Evolutionary conservation across 1,140 invertebrate species (phyloP).

Genomic region (Drosophila pallidifrons): DNA sequence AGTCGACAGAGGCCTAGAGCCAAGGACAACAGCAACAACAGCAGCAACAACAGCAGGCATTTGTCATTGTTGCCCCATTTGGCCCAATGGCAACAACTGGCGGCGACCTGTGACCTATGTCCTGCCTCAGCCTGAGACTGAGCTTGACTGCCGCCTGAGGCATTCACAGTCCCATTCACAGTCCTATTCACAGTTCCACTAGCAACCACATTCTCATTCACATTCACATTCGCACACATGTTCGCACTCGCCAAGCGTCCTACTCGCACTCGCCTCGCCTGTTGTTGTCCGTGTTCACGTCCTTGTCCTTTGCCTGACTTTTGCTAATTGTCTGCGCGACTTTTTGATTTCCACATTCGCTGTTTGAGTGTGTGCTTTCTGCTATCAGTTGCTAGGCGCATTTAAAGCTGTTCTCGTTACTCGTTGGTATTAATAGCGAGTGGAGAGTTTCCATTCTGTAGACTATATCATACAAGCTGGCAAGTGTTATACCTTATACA

Average conservation of each 20-base stretch:
- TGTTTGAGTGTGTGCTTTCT: not conserved
- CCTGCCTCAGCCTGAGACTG: not conserved
- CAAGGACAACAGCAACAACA: constrained; percentile 37
- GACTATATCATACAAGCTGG: too few relatives aligned
- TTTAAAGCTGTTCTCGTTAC: not conserved
- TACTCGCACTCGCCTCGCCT: too few relatives aligned
- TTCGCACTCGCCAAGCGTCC: too few relatives aligned
- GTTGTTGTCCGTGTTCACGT: constrained; percentile 9
- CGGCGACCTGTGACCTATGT: constrained; percentile 18
- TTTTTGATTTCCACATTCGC: constrained; percentile 69
- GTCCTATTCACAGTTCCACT: too few relatives aligned
- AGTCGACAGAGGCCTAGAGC: not conserved
- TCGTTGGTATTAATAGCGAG: too few relatives aligned
- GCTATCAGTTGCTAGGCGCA: not conserved
- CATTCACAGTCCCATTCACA: constrained; percentile 7
- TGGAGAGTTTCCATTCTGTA: too few relatives aligned
- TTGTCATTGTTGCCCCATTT: constrained; percentile 67
- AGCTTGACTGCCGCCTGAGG: not conserved
- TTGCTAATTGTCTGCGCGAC: constrained; percentile 73
- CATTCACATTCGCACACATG: too few relatives aligned
- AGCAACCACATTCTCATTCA: constrained; percentile 3
- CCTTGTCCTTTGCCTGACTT: constrained; percentile 13
- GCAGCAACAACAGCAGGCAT: constrained; percentile 44
- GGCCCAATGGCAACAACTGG: constrained; percentile 62
- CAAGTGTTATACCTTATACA: too few relatives aligned